Conservation (phyloP, 1,140 invertebrate species). For the Drosophila bipectinata region DNA sequence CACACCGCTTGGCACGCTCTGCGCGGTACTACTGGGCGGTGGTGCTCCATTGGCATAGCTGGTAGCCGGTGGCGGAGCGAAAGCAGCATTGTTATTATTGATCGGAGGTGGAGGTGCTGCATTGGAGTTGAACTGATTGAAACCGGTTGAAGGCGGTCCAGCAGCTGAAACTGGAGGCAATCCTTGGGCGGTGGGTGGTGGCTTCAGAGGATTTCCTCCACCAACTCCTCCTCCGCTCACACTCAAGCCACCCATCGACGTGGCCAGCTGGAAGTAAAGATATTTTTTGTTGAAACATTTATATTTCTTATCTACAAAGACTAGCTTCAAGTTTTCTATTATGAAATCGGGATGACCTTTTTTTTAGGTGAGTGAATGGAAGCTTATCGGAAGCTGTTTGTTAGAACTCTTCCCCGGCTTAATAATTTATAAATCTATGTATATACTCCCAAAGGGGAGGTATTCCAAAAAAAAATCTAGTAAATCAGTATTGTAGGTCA, state of each 20-base stretch:
- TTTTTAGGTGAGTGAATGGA: constrained; percentile 17
- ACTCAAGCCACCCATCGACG: constrained; percentile 74
- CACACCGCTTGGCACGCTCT: constrained; percentile 60
- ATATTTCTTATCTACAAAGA: constrained; percentile 26
- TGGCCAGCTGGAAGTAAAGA: constrained; percentile 57
- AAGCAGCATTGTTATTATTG: constrained; percentile 68
- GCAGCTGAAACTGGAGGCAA: constrained; percentile 8
- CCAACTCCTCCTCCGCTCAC: constrained; percentile 34
- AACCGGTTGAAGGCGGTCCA: constrained; percentile 38
- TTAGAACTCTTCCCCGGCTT: neutral
- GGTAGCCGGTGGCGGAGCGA: constrained; percentile 33
- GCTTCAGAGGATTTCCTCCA: constrained; percentile 63
- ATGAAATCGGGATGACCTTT: constrained; percentile 38
- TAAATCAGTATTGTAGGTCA: neutral
- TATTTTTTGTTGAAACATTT: constrained; percentile 20
- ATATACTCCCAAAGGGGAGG: neutral
- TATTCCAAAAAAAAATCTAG: neutral
- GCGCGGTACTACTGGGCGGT: constrained; percentile 43
- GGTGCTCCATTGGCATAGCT: constrained; percentile 64
- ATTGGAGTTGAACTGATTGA: constrained; percentile 64
- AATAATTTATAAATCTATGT: no score
- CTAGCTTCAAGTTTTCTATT: constrained; percentile 11
- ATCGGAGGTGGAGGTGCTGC: constrained; percentile 35
- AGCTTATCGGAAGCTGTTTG: constrained; percentile 47
- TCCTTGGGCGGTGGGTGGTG: constrained; percentile 43